Base-by-base conservation (phyloP, 2,797 vertebrate genomes). In the Diplodus sargus region DNA sequence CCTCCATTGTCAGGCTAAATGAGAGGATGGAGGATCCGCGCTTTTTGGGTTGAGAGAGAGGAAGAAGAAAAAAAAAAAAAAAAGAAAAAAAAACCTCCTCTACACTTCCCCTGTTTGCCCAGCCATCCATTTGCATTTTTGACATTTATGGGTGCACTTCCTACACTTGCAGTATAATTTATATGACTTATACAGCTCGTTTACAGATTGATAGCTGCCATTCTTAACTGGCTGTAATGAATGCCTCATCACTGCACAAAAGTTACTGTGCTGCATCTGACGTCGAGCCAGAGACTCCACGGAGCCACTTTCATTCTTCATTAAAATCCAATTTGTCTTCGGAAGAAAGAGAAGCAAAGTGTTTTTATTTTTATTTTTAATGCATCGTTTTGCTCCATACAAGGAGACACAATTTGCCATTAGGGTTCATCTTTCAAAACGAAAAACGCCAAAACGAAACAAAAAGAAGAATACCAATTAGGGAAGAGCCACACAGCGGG, bases 141-240 rank as follows among this genome's bases (percentile, higher is more conserved):
- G 88, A 92, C 91, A 92, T 90, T 90, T 91, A 92, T 79, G 75
- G 86, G 64, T 71, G 60, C 66, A 58, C 78, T 73, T 86, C 83
- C 82, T 82, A 78, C 81, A 80, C 70, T 85, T 81, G 62, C 79
- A 39, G 61, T 88, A 51, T 84, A 85, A 93, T 94, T 93, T 88
- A 91, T 90, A 80, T 74, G 84, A 89, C 83, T 90, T 91, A 81
- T 79, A 90, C 77, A 88, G 88, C 91, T 93, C 92, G 88, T 93
- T 93, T 89, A 78, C 79, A 82, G 92, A 95, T 91, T 93, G 94
- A 95, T 95, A 93, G 90, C 87, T 93, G 90, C 84, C 93, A 93
- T 94, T 93, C 76, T 76, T 92, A 93, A 94, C 88, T 74, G 79
- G 81, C 79, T 82, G 57, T 90, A 93, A 95, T 93, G 87, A 94